Conservation (phyloP, 2,113 vertebrate genomes). For the Corythornis cristatus region DNA sequence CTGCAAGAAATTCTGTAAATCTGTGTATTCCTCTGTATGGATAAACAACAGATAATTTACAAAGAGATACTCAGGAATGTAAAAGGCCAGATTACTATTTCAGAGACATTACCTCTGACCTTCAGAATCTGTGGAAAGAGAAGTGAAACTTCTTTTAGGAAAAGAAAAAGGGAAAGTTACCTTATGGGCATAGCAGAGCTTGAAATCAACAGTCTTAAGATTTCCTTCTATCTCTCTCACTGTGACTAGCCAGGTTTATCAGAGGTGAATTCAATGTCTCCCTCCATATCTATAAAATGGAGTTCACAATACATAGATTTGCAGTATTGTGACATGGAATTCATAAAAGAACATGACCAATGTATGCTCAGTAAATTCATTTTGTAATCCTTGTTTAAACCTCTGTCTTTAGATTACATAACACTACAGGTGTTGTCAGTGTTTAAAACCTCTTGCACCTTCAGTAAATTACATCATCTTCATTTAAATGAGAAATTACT, state of each 20-base stretch:
- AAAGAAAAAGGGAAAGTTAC: neutral
- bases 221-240: neutral
- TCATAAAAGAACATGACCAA: neutral
- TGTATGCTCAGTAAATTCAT: neutral
- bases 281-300: neutral
- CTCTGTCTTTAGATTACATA: neutral
- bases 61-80: neutral
- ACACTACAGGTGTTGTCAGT: neutral
- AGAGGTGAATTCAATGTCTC: neutral
- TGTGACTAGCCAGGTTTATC: neutral
- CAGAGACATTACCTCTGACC: neutral
- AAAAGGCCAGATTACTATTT: neutral
- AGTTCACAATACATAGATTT: neutral
- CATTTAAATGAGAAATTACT: neutral
- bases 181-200: neutral
- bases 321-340: neutral
- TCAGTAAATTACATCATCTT: neutral
- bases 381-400: neutral
- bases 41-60: slow-evolving; percentile 17
- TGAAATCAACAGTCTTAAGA: neutral
- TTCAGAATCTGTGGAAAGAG: neutral
- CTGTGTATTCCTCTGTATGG: neutral
- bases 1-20: neutral
- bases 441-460: neutral
- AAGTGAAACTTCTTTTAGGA: neutral